These are phyloP conservation scores for Yasuhikotakia modesta DNA, from an alignment of 2,797 vertebrate genomes.

Conservation along the genomic window DNA sequence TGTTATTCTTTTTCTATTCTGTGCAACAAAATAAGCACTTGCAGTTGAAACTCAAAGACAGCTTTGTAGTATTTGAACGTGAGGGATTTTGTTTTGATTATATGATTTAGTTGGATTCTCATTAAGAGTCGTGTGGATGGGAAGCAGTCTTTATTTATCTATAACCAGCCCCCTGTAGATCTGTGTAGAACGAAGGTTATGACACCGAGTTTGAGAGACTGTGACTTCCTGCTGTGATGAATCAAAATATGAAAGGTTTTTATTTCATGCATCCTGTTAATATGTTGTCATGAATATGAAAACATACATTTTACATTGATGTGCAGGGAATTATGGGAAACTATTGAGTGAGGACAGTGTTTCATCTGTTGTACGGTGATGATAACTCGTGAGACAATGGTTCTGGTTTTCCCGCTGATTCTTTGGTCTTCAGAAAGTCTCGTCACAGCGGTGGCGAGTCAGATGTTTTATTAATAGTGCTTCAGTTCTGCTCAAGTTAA, in stretches of 20 bases:
- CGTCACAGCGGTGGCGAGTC: not conserved
- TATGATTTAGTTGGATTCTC: conserved; percentile 16
- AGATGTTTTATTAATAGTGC: not conserved
- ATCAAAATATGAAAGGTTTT: conserved; percentile 67
- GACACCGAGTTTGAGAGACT: conserved; percentile 31
- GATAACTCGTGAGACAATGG: not conserved
- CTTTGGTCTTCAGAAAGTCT: not conserved
- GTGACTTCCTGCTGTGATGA: conserved; percentile 66
- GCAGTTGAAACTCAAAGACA: conserved; percentile 65
- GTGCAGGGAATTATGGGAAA: not conserved
- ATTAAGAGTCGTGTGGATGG: conserved; percentile 30
- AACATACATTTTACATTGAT: not conserved
- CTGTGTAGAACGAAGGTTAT: conserved; percentile 15
- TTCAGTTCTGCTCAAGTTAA: not conserved
- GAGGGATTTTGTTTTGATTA: conserved; percentile 52
- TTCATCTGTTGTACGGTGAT: not conserved
- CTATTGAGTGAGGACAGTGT: not conserved
- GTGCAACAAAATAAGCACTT: not conserved
- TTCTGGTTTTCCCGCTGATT: not conserved
- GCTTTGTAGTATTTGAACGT: conserved; percentile 67
- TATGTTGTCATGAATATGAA: conserved; percentile 29
- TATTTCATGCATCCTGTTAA: conserved; percentile 58
- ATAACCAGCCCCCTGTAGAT: conserved; percentile 9
- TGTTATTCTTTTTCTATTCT: not conserved
- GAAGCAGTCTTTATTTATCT: conserved; percentile 17